Base-by-base conservation (phyloP, 2,797 vertebrate genomes). In the Onychomys torridus region DNA sequence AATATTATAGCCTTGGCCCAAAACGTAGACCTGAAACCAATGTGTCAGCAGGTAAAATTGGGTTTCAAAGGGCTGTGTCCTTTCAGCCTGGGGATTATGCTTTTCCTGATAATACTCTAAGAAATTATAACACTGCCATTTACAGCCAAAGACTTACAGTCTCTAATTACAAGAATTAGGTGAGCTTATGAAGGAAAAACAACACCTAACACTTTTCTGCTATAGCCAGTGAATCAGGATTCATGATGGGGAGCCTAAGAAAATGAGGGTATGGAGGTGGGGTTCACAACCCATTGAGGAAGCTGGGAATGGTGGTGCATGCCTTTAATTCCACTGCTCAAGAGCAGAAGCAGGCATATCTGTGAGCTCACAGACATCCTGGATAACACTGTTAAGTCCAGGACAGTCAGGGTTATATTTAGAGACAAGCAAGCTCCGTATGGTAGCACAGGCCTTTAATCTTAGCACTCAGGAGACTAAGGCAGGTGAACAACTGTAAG, bases 131-230 rank as follows among this genome's bases (percentile, higher is more conserved):
- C 0, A 10, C 0, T 17, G 34, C n/a, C 14, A 46, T 55, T 40
- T 29, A 85, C 0, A 0, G 2, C 7, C 4, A 0, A 34, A 29
- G 16, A 27, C 17, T 19, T 0, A 37, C 0, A 9, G 7, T 87
- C 87, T 57, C 82, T 40, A 55, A 55, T 49, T 34, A 32, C 32
- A 16, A 34, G 37, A 37, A 79, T 8, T 29, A 61, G 19, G 2
- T 49, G 29, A 37, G 63, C 57, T 76, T 29, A 52, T 1, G 14
- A 9, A 11, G 43, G 34, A 46, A 83, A 67, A 59, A 65, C 2
- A 59, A 67, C 49, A 61, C 2, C 52, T 49, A 43, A 4, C 11
- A 59, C 5, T 65, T 6, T 27, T 23, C 49, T 27, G 8, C 57
- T 23, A 29, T 0, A 16, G 29, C 34, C 43, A 59, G 16, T 73